Evolutionary conservation across 2,888 invertebrate genomes (phyloP).

Genomic region (Ophion obscuratus): DNA sequence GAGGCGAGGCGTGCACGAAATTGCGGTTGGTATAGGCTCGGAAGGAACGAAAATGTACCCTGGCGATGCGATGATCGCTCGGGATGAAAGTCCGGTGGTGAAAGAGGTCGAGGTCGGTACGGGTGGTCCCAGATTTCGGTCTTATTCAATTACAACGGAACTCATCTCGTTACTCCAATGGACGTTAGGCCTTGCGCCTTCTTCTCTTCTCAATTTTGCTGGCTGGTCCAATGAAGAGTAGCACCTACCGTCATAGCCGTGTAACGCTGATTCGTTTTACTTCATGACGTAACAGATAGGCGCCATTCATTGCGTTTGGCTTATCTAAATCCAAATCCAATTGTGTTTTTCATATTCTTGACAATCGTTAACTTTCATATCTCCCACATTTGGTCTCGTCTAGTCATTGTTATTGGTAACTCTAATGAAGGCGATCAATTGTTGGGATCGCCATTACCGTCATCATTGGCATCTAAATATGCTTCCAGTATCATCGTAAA

Average conservation of each 20-base stretch:
- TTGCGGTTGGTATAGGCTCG: conserved; percentile 13
- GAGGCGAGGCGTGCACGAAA: conserved; percentile 25
- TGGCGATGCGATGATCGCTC: conserved; percentile 27
- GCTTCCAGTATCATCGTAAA: neutral
- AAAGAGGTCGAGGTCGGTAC: conserved; percentile 44
- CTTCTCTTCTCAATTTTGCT: neutral
- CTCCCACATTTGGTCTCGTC: no score
- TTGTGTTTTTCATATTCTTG: neutral
- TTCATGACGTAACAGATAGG: neutral
- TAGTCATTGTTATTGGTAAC: no score
- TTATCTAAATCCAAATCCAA: no score
- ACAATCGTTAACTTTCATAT: no score
- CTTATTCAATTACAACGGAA: conserved; percentile 43
- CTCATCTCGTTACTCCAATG: conserved; percentile 1
- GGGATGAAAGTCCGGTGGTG: neutral
- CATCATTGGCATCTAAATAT: neutral
- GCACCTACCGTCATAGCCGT: neutral
- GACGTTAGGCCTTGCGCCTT: neutral
- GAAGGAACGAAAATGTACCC: conserved; percentile 33
- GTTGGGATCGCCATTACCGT: no score
- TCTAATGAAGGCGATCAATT: no score
- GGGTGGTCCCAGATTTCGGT: conserved; percentile 27
- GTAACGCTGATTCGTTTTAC: neutral
- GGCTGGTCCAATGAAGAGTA: neutral
- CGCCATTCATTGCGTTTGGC: no score